Conservation (phyloP, 2,888 invertebrate species). For the Crepidodera aurea region DNA sequence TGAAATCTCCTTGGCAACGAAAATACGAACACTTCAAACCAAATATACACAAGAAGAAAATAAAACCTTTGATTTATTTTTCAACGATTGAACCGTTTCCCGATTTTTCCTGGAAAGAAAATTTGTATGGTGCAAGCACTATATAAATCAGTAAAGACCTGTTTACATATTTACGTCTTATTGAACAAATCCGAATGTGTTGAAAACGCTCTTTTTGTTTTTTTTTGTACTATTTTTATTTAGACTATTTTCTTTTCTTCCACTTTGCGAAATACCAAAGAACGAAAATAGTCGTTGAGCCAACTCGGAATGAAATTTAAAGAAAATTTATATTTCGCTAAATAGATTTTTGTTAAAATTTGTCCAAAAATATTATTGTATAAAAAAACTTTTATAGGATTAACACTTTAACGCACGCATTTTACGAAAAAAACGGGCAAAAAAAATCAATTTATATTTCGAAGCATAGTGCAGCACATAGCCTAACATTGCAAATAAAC, state of each 20-base stretch:
- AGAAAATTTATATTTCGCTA: too few relatives aligned
- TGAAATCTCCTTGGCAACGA: too few relatives aligned
- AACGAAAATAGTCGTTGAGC: neutral
- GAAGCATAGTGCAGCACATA: too few relatives aligned
- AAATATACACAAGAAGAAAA: conserved; percentile 35
- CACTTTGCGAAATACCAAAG: neutral
- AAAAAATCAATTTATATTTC: too few relatives aligned
- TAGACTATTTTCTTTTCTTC: neutral
- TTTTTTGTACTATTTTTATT: conserved; percentile 1
- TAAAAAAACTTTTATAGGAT: too few relatives aligned
- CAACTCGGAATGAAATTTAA: too few relatives aligned
- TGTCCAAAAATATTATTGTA: too few relatives aligned
- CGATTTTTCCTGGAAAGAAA: conserved; percentile 15
- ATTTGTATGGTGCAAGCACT: conserved; percentile 15
- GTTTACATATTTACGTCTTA: conserved; percentile 20
- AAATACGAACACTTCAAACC: conserved; percentile 31
- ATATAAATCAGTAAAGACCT: conserved; percentile 14
- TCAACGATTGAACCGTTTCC: conserved; percentile 12
- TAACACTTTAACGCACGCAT: too few relatives aligned
- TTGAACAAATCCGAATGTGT: conserved; percentile 17
- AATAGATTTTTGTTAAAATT: too few relatives aligned
- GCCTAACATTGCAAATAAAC: too few relatives aligned
- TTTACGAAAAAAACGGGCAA: too few relatives aligned
- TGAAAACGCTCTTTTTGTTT: neutral
- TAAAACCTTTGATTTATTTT: conserved; percentile 11